These are phyloP conservation scores for Tenualosa thibaudeaui DNA, from an alignment of 2,797 vertebrate genomes.

Conservation along the genomic window DNA sequence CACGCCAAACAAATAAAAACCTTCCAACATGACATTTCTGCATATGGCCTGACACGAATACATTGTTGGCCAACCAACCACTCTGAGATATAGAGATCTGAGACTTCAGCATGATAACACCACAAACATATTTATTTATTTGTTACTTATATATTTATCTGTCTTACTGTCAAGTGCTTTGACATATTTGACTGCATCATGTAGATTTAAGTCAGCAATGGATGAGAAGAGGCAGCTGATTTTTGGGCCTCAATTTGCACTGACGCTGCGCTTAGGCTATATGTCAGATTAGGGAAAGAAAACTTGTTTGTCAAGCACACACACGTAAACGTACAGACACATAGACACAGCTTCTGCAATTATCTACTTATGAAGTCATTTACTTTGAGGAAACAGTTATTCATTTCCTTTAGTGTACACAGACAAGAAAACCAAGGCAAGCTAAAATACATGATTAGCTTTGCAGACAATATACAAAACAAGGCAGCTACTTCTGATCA, in stretches of 20 bases:
- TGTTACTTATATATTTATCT: no score
- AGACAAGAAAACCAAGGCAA: not conserved
- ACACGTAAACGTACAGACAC: no score
- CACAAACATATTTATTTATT: no score
- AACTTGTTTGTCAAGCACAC: no score
- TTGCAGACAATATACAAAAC: no score
- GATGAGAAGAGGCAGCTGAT: not conserved
- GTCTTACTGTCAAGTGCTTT: no score
- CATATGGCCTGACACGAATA: not conserved
- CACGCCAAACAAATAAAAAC: not conserved
- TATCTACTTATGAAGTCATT: not conserved
- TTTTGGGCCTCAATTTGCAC: no score
- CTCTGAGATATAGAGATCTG: not conserved
- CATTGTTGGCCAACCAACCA: not conserved
- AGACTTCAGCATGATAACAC: not conserved
- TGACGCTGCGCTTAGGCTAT: not conserved
- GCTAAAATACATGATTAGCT: not conserved
- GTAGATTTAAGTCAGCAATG: not conserved
- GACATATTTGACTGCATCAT: no score
- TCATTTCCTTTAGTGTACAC: not conserved
- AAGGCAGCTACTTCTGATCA: no score
- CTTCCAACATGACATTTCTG: not conserved
- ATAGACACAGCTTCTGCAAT: not conserved
- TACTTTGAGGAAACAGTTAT: not conserved
- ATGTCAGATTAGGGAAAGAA: not conserved